Evolutionary conservation across 2,113 vertebrate species (phyloP).

Genomic region (Albula glossodonta): DNA sequence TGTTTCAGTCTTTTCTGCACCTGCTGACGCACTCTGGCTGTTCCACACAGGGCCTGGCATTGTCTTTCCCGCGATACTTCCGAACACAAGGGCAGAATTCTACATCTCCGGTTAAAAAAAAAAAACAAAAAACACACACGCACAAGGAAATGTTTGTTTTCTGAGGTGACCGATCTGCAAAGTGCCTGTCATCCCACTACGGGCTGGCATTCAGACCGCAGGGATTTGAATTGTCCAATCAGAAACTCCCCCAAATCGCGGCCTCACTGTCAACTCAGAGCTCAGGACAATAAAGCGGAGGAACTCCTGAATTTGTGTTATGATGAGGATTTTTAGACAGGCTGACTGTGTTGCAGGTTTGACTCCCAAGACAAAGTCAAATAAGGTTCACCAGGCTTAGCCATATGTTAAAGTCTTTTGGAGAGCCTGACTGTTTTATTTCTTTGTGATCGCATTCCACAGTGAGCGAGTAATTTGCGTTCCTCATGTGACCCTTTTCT

Average conservation of each 20-base stretch:
- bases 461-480: background rate
- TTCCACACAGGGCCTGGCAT: background rate
- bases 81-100: background rate
- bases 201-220: background rate
- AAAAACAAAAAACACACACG: too few species aligned
- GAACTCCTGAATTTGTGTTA: background rate
- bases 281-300: background rate
- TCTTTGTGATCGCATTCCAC: background rate
- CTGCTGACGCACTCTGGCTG: background rate
- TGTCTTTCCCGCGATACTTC: background rate
- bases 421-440: background rate
- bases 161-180: background rate
- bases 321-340: background rate
- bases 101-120: background rate
- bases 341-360: background rate
- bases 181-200: background rate
- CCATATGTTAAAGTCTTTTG: background rate
- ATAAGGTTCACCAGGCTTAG: background rate
- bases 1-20: background rate
- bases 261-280: background rate
- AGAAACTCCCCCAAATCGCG: background rate
- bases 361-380: background rate
- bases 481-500: background rate
- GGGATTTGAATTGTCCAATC: background rate
- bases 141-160: conserved; percentile 5